Conservation (phyloP, 2,797 vertebrate species). For the Pyrocephalus nanus region DNA sequence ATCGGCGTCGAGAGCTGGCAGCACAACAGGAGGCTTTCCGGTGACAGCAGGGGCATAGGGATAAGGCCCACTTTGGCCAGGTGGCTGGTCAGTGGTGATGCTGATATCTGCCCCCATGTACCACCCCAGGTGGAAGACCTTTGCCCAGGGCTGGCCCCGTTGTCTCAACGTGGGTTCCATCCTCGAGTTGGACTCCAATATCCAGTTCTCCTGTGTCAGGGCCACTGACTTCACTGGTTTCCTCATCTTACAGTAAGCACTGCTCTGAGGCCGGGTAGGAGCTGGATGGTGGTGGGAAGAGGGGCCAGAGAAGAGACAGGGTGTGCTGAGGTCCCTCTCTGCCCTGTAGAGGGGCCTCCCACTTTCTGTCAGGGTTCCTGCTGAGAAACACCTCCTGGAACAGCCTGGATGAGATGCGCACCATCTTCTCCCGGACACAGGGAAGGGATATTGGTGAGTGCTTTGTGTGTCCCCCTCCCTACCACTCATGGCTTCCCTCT, state of each 20-base stretch:
- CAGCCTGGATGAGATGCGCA: conserved; percentile 20
- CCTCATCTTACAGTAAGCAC: not conserved
- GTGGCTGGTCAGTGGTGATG: not conserved
- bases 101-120: not conserved
- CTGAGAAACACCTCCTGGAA: not conserved
- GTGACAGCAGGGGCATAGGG: not conserved
- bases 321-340: not conserved
- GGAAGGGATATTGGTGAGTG: not conserved
- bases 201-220: not conserved
- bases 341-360: not conserved
- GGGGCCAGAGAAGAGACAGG: not conserved
- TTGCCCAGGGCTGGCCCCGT: not conserved
- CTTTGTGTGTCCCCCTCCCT: not conserved
- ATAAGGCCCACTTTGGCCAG: not conserved
- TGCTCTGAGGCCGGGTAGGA: not conserved
- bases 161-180: not conserved
- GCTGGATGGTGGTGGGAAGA: not conserved
- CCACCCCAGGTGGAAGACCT: not conserved
- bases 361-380: not conserved
- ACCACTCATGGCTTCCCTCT: not conserved
- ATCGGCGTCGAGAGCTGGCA: not conserved
- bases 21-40: not conserved
- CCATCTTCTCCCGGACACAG: not conserved
- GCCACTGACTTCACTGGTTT: not conserved
- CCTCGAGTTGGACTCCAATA: not conserved